These are phyloP conservation scores for Gadopsis bispinosus DNA, from an alignment of 2,797 vertebrate genomes.

Conservation along the genomic window DNA sequence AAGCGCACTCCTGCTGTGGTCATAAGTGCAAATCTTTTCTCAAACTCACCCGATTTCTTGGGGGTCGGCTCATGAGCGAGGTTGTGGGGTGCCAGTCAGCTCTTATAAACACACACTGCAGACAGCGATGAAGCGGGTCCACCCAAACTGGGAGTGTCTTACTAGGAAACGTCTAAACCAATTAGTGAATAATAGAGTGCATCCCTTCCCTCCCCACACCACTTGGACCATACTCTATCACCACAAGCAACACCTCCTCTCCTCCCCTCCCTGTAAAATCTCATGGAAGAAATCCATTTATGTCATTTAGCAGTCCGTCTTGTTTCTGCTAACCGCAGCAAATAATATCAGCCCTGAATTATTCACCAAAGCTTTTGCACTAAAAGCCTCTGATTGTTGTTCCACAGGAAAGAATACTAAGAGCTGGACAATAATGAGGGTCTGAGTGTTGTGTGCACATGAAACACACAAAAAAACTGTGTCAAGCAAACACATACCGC, in stretches of 20 bases:
- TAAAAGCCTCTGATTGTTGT: slow-evolving; percentile 91
- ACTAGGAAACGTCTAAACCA: slow-evolving; percentile 86
- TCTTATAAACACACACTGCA: slow-evolving; percentile 84
- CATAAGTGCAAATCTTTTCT: slow-evolving; percentile 44
- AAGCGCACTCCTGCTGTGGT: slow-evolving; percentile 27
- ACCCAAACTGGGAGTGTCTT: slow-evolving; percentile 91
- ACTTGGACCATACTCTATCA: slow-evolving; percentile 63
- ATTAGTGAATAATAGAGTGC: slow-evolving; percentile 84
- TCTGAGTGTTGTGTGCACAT: slow-evolving; percentile 50
- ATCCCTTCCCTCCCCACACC: slow-evolving; percentile 70
- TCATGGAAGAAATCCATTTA: slow-evolving; percentile 91
- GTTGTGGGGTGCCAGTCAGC: slow-evolving; percentile 67
- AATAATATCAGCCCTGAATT: slow-evolving; percentile 93
- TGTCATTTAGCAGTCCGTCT: slow-evolving; percentile 87
- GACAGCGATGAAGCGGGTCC: slow-evolving; percentile 75
- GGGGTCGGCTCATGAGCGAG: slow-evolving; percentile 86
- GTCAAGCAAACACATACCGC: slow-evolving; percentile 16
- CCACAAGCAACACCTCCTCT: slow-evolving; percentile 71
- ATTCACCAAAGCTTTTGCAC: slow-evolving; percentile 90
- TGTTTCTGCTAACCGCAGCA: slow-evolving; percentile 86
- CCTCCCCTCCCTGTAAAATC: slow-evolving; percentile 79
- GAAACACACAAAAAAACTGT: slow-evolving; percentile 31
- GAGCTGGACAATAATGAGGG: slow-evolving; percentile 76
- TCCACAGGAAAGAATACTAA: slow-evolving; percentile 84
- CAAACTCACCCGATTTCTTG: slow-evolving; percentile 90